Base-by-base conservation (phyloP, 1,140 invertebrate genomes). In the Dinoponera quadriceps region DNA sequence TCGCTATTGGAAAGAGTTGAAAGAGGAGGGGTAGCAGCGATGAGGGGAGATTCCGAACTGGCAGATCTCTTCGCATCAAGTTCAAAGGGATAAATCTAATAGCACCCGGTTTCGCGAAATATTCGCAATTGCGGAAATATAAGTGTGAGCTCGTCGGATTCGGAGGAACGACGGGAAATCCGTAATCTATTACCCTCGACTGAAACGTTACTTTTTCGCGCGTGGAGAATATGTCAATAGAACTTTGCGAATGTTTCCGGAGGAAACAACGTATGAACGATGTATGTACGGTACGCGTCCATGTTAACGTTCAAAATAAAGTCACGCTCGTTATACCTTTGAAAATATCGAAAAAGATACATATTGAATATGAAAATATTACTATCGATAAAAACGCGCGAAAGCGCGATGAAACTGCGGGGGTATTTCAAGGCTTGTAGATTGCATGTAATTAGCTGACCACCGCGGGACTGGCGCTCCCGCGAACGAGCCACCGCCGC, bases 11-110 rank as follows among this genome's bases (percentile, higher is more conserved):
- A 87, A 87, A 80, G 78, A 80, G 75, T 80, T 80, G 65, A 59
- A 71, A 33, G 33, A 18, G 69, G 33, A 18, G 69, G 75, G 75
- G 65, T 69, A 78, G 29, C n/a, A 78, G 55, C 60, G 48, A 38
- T 33, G 13, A 60, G 48, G 59, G 7, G 33, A 33, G 44, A 66
- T 78, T 59, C n/a, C 51, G 25, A 38, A 57, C 59, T 55, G 55
- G n/a, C 55, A 51, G 49, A 84, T 73, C 88, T 83, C 75, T 51
- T 83, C 44, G 73, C 57, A 55, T 60, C 63, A 63, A 72, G 44
- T 74, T 86, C 78, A 44, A 80, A 90, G 20, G 82, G 69, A 80
- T 74, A 86, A 83, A 90, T 88, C 82, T 84, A 90, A 86, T 90
- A 89, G 82, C 65, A 75, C 54, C 71, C 60, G 74, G 65, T 60